Conservation (phyloP, 2,888 invertebrate genomes). For the Aphidius colemani region DNA sequence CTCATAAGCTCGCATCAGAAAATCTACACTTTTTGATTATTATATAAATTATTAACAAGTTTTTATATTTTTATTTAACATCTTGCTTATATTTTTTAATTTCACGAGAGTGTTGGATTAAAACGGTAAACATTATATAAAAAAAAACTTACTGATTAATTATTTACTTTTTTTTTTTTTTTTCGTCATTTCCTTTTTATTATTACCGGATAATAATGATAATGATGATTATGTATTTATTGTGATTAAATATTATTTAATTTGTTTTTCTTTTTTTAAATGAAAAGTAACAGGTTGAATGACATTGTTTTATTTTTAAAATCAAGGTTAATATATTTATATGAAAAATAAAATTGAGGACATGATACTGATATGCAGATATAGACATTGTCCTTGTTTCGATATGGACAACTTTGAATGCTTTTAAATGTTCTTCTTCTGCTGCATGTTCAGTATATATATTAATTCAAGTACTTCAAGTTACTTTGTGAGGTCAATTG, state of each 20-base stretch:
- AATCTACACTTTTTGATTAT: background rate
- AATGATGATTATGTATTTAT: no score
- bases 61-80: background rate
- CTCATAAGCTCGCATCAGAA: slow-evolving; percentile 10
- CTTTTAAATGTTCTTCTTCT: no score
- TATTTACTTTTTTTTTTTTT: no score
- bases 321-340: no score
- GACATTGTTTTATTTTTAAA: no score
- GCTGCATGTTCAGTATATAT: slow-evolving; percentile 20
- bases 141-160: no score
- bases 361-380: slow-evolving; percentile 34
- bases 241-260: no score
- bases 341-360: slow-evolving; percentile 10
- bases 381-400: slow-evolving; percentile 30
- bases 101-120: background rate
- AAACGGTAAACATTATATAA: slow-evolving; percentile 23
- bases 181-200: no score
- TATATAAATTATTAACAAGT: background rate
- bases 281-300: no score
- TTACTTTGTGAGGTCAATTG: slow-evolving; percentile 44
- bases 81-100: background rate
- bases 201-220: no score
- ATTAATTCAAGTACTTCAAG: slow-evolving; percentile 30
- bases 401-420: slow-evolving; percentile 5
- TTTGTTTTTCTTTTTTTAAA: no score